Percentiles rank a stretch among this genome's conserved stretches.
These are phyloP conservation scores for Callochromis pleurospilus DNA, from an alignment of 2,113 vertebrate species.

Conservation along the genomic window DNA sequence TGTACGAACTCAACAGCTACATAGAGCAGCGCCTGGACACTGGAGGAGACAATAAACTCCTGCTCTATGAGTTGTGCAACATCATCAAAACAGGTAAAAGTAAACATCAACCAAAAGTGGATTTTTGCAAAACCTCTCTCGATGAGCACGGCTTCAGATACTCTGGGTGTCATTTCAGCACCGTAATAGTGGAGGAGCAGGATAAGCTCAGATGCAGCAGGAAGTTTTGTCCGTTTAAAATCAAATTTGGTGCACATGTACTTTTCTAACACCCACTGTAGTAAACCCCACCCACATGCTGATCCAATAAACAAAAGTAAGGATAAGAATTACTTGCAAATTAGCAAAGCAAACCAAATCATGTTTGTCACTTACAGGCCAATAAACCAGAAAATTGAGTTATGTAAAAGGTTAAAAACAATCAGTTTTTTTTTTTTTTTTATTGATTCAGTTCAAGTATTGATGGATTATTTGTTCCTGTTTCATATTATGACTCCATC, in stretches of 20 bases:
- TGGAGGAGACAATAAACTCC: conserved; percentile 91
- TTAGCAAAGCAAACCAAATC: neutral
- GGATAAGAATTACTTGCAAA: neutral
- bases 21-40: conserved; percentile 92
- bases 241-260: neutral
- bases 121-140: neutral
- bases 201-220: neutral
- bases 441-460: neutral
- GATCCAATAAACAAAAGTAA: neutral
- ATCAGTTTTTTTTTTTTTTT: neutral
- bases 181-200: neutral
- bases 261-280: neutral
- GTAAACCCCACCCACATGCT: neutral
- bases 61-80: conserved; percentile 92
- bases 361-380: neutral
- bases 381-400: neutral
- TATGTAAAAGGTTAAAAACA: neutral
- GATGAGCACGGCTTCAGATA: neutral
- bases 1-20: conserved; percentile 94
- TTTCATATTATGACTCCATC: neutral
- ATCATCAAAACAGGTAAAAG: conserved; percentile 90
- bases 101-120: neutral
- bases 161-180: neutral
- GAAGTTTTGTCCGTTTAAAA: neutral
- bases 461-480: neutral